Evolutionary conservation across 2,113 vertebrate genomes (phyloP), one percentile per base, ranked within the genome.

Genomic region (Puma concolor): DNA sequence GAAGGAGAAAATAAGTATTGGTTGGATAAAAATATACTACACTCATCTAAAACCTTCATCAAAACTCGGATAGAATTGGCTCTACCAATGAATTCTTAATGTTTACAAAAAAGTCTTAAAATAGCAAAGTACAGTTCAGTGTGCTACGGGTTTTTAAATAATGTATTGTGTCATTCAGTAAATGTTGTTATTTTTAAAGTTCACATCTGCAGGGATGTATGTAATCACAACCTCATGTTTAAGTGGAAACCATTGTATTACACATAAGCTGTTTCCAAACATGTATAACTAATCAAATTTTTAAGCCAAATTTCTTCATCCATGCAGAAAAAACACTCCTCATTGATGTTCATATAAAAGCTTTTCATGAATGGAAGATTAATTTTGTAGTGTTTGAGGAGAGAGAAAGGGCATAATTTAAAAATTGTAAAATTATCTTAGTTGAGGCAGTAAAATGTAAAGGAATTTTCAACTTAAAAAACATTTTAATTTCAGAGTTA

Each of bases 141-240:
- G 33, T 97, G 57, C 82, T 88, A 29, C 2, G 67, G 33, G 41
- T 90, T 97, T 91, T 97, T 83, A 86, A 64, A 80, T 95, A 95
- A 95, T 95, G 52, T 57, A 84, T 67, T 86, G 1, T 95, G 36
- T 84, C 94, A 94, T 52, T 95, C 23, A 33, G 91, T 91, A 88
- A 94, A 95, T 95, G 94, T 82, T 94, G 64, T 72, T 94, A 66
- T 92, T 89, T 96, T 97, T 89, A 97, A 96, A 84, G 96, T 97
- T 97, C 94, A 86, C 91, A 97, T 98, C 66, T 97, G 94, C 71
- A 98, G 96, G 95, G 60, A 85, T 79, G 71, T 85, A 63, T n/a
- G 44, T 97, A 98, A 98, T 95, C 84, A 96, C 81, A 97, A 96
- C 94, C 91, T 96, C 54, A 81, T 97, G 96, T 95, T 95, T 97